Evolutionary conservation across 2,797 vertebrate species (phyloP), one percentile per base, ranked within the genome.

Genomic region (Macroramphosus scolopax): DNA sequence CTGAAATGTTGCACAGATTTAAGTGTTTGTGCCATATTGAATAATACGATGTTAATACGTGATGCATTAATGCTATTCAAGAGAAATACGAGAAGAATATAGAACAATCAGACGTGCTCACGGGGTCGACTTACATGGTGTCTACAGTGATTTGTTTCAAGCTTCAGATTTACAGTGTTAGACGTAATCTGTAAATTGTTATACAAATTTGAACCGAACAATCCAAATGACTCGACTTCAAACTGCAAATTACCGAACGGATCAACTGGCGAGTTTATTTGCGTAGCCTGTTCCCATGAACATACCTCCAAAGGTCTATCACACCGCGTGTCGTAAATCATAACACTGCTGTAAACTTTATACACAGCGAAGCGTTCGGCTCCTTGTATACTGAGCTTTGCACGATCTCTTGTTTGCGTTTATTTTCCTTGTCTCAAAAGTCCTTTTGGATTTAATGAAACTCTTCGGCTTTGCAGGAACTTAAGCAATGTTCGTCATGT

Each of bases 401-500:
- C 17, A 40, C 4, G 3, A 26, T 8, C 24, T 42, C 57, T 46
- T 59, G 25, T 60, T 61, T 64, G 38, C 17, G 10, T 71, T 61
- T 54, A 12, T 68, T 61, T 67, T 31, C 5, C 13, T 45, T 38
- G 37, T 54, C 58, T 64, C 11, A 13, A 61, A 55, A 34, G 46
- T 65, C 50, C 73, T 75, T 82, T 83, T 77, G 60, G 69, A 70
- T 60, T 67, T 72, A 51, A 80, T 70, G 45, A 64, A 70, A 65
- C 39, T 57, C 24, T 36, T 63, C 48, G 58, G 44, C 58, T 69
- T 71, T 56, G 39, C 34, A 73, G 48, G 56, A 9, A 55, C 61
- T 83, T 71, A 5, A 66, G 49, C 51, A 66, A 77, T 83, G 72
- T 76, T 61, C 36, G 77, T 82, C 78, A 78, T 81, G 69, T 80